Conservation (phyloP, 2,113 vertebrate species). For the Corydoras sp. region DNA sequence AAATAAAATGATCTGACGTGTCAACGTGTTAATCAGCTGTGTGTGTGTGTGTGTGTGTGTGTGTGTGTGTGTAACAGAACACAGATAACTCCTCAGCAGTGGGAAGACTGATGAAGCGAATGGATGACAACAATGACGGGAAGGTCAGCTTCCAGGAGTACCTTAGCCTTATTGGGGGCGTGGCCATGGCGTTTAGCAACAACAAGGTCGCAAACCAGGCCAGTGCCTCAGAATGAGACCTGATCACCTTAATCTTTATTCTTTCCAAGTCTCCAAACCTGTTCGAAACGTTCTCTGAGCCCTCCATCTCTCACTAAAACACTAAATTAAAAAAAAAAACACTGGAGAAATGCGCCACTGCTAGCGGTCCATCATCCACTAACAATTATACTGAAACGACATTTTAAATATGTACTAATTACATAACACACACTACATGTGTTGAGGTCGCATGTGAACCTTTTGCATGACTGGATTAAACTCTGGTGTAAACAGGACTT, state of each 20-base stretch:
- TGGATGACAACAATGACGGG: conserved; percentile 61
- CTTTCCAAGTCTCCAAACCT: background rate
- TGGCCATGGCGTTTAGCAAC: conserved; percentile 57
- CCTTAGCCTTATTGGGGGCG: conserved; percentile 59
- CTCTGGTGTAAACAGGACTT: too few species aligned
- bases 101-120: conserved; percentile 56
- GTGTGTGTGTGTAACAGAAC: conserved; percentile 44
- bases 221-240: background rate
- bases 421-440: too few species aligned
- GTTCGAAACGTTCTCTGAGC: background rate
- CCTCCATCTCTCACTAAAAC: background rate
- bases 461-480: too few species aligned
- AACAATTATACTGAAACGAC: too few species aligned
- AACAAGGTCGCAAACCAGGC: conserved; percentile 1
- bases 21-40: too few species aligned
- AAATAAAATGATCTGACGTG: background rate
- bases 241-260: background rate
- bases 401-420: too few species aligned
- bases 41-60: too few species aligned
- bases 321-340: too few species aligned
- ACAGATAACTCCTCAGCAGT: conserved; percentile 50
- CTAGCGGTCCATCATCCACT: too few species aligned
- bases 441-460: too few species aligned
- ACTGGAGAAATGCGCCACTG: too few species aligned
- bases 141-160: conserved; percentile 67